Percentiles rank a stretch among this genome's conserved stretches.
Evolutionary conservation across 2,888 invertebrate genomes (phyloP).

Genomic region (Hyposoter dolosus): DNA sequence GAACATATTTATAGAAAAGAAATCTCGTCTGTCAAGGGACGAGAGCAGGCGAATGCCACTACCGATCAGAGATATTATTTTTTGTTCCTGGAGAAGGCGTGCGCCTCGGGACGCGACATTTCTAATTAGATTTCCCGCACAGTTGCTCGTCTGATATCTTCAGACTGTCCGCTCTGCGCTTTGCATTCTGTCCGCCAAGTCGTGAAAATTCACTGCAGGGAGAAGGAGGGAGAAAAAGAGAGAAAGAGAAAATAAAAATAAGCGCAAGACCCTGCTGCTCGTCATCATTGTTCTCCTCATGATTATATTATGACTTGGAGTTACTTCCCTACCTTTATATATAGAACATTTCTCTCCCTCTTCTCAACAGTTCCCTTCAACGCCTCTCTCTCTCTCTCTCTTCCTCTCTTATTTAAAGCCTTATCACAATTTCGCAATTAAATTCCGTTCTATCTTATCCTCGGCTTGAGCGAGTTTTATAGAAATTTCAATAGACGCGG

Average conservation of each 20-base stretch:
- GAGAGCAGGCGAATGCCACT: conserved; percentile 18
- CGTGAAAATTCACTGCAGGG: conserved; percentile 38
- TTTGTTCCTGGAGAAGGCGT: conserved; percentile 52
- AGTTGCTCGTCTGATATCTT: conserved; percentile 50
- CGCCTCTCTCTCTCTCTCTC: not conserved
- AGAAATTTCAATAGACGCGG: conserved; percentile 1
- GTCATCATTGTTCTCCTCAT: conserved; percentile 42
- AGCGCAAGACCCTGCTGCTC: conserved; percentile 18
- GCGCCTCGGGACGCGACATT: conserved; percentile 55
- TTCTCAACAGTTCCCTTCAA: not conserved
- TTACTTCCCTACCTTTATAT: conserved; percentile 31
- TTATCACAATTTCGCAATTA: conserved; percentile 25
- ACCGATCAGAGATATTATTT: conserved; percentile 32
- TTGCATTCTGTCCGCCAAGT: conserved; percentile 27
- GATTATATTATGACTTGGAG: conserved; percentile 47
- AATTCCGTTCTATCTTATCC: conserved; percentile 17
- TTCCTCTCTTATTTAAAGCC: conserved; percentile 4
- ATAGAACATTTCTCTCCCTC: conserved; percentile 8
- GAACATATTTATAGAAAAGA: conserved; percentile 52
- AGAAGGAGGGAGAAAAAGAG: not conserved
- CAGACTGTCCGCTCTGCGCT: not conserved
- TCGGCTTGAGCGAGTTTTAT: not conserved
- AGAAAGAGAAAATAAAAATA: conserved; percentile 35
- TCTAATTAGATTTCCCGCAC: conserved; percentile 65
- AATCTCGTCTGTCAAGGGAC: not conserved